These are phyloP conservation scores for Marronus borbonicus DNA, from an alignment of 2,888 invertebrate species.

Conservation along the genomic window DNA sequence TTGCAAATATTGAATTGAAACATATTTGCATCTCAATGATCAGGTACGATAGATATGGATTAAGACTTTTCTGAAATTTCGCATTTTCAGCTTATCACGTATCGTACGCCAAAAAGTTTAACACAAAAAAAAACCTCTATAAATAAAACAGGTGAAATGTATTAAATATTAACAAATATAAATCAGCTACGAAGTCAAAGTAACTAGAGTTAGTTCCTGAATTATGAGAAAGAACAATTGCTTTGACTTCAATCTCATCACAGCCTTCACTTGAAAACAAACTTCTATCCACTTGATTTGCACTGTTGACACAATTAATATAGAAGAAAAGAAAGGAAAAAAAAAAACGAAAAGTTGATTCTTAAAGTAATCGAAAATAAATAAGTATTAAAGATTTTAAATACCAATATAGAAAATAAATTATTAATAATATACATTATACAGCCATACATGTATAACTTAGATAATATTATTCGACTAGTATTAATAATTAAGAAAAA, in stretches of 20 bases:
- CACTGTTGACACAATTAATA: constrained; percentile 15
- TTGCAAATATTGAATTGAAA: not conserved
- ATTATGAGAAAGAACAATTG: not conserved
- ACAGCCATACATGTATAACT: constrained; percentile 29
- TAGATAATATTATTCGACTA: constrained; percentile 33
- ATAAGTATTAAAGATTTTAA: constrained; percentile 27
- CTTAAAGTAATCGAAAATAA: constrained; percentile 25
- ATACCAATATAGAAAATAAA: constrained; percentile 19
- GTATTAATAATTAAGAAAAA: constrained; percentile 28
- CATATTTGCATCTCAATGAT: constrained; percentile 9
- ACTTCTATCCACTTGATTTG: constrained; percentile 19
- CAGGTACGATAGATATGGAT: constrained; percentile 36
- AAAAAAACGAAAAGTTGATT: constrained; percentile 19
- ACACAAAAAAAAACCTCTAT: constrained; percentile 3
- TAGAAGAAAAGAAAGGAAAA: constrained; percentile 1
- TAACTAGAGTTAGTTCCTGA: not conserved
- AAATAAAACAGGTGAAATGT: constrained; percentile 24
- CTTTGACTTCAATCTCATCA: constrained; percentile 39
- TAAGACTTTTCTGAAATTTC: not conserved
- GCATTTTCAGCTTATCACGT: constrained; percentile 1
- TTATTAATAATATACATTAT: constrained; percentile 32
- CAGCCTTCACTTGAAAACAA: constrained; percentile 35
- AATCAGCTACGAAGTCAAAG: constrained; percentile 33
- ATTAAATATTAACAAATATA: constrained; percentile 28
- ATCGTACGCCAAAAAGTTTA: constrained; percentile 18